Base-by-base conservation (phyloP, 2,888 invertebrate genomes). In the Lymantria dispar region DNA sequence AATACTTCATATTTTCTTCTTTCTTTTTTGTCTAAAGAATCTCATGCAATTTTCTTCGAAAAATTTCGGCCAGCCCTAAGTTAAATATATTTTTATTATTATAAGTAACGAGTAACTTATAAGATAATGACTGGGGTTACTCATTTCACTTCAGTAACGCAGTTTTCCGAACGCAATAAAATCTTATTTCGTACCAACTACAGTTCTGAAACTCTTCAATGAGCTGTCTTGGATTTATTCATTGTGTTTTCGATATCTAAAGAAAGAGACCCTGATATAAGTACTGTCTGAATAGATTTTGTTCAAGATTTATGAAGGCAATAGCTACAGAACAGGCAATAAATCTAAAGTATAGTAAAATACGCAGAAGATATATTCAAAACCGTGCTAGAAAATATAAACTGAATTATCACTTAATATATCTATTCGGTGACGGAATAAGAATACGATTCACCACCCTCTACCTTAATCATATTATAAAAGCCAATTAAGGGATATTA, bases 131-230 rank as follows among this genome's bases (percentile, higher is more conserved):
- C 55, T 53, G 49, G 52, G 52, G 50, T 60, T 55, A 54, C 36
- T 52, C 54, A 56, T 60, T 67, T 52, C 46, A 60, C 51, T 68
- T 52, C 48, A 50, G 49, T 47, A 56, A 51, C 56, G 58, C 50
- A 60, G 59, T 66, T 66, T 65, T 31, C 50, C 48, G 48, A 61
- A 57, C 38, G 54, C 60, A 55, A 70, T 68, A 70, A 70, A 70
- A 67, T 60, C 54, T 68, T 65, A 68, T 65, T 60, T 56, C 50
- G 50, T 57, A 48, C 58, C 51, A 63, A 67, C 58, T 70, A 69
- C 60, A 62, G 72, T 72, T 72, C 52, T 45, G 48, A 58, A 64
- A 68, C 58, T 63, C 55, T 62, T 62, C 52, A 58, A 64, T 55
- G 52, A 62, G 54, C 54, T 58, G 14, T 13, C 43, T 43, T 51